Conservation (phyloP, 1,140 invertebrate species). For the Zaprionus vittiger region DNA sequence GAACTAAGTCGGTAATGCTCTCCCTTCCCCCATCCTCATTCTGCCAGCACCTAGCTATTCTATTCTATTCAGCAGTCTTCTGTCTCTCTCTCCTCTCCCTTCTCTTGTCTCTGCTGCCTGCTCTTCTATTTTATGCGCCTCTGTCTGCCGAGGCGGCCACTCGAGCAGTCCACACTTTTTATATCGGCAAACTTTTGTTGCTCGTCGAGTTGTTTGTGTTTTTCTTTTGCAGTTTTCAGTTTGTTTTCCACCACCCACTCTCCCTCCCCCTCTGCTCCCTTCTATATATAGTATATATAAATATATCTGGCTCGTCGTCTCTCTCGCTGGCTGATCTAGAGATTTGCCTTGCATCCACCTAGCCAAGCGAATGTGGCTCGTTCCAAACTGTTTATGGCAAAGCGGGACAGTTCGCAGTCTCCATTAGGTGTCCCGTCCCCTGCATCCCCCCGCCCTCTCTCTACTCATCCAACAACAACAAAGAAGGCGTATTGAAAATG, state of each 20-base stretch:
- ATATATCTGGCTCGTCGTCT: constrained; percentile 38
- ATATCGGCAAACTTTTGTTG: constrained; percentile 81
- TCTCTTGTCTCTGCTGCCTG: background rate
- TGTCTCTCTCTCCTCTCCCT: background rate
- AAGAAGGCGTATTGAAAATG: constrained; percentile 73
- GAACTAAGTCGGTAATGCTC: constrained; percentile 14
- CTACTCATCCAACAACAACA: background rate
- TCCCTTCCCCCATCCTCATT: background rate
- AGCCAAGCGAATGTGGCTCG: constrained; percentile 22
- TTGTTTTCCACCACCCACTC: constrained; percentile 58
- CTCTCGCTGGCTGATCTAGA: constrained; percentile 60
- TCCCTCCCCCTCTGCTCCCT: background rate
- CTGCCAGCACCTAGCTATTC: constrained; percentile 12
- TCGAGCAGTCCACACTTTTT: constrained; percentile 78
- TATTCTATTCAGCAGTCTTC: constrained; percentile 13
- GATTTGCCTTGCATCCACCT: constrained; percentile 60
- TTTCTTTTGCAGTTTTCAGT: constrained; percentile 82
- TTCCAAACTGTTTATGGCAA: constrained; percentile 30
- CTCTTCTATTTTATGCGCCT: constrained; percentile 64
- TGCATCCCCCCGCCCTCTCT: background rate
- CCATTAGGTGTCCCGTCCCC: background rate
- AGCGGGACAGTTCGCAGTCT: constrained; percentile 7
- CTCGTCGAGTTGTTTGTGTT: constrained; percentile 80
- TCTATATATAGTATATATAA: constrained; percentile 21
- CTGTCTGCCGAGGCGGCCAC: constrained; percentile 59